These are phyloP conservation scores for Apis laboriosa DNA, from an alignment of 1,140 invertebrate species.

Conservation along the genomic window DNA sequence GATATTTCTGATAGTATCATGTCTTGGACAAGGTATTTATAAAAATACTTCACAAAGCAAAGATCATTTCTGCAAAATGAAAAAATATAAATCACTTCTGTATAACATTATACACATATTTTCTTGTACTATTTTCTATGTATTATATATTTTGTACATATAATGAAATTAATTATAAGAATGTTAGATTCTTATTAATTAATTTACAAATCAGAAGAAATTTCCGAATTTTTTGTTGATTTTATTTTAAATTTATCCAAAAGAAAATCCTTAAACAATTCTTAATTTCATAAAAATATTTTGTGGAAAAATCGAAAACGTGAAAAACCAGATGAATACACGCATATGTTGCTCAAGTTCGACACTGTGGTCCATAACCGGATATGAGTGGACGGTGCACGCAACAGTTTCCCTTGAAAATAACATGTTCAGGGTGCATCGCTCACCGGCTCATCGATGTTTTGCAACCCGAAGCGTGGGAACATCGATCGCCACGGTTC, in stretches of 20 bases:
- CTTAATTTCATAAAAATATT: no score
- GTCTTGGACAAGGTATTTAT: neutral
- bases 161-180: no score
- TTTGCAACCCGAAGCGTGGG: constrained; percentile 70
- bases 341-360: neutral
- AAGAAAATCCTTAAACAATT: no score
- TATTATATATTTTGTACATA: no score
- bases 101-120: no score
- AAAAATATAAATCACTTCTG: no score
- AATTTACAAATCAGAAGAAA: no score
- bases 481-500: constrained; percentile 53
- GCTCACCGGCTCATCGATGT: constrained; percentile 49
- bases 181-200: no score
- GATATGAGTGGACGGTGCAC: constrained; percentile 55
- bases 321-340: neutral
- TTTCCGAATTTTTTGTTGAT: no score
- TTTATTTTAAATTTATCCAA: no score
- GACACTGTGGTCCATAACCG: constrained; percentile 58
- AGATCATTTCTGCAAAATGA: neutral
- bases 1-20: constrained; percentile 50
- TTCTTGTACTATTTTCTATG: no score
- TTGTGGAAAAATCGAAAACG: neutral
- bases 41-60: neutral
- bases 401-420: constrained; percentile 61
- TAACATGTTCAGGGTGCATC: constrained; percentile 54